These are phyloP conservation scores for Coenobita brevimanus DNA, from an alignment of 1,140 invertebrate species.

Conservation along the genomic window DNA sequence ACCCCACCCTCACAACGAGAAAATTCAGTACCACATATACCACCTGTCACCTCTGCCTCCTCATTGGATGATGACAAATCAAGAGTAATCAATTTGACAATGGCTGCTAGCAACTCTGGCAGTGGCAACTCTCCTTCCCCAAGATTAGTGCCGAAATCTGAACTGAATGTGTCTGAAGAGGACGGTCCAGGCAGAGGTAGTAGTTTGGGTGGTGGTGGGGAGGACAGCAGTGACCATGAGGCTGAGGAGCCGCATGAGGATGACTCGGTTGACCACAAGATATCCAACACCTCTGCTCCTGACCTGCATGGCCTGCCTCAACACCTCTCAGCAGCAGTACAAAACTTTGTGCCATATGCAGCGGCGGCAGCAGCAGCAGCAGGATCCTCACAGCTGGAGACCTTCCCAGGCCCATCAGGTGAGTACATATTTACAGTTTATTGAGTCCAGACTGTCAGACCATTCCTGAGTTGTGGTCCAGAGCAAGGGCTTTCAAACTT, in stretches of 20 bases:
- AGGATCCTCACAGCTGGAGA: constrained; percentile 66
- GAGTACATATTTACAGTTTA: constrained; percentile 27
- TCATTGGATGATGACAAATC: constrained; percentile 56
- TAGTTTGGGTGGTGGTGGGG: constrained; percentile 49
- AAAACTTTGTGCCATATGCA: constrained; percentile 66
- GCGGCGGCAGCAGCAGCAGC: constrained; percentile 60
- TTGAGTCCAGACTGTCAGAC: too few relatives aligned
- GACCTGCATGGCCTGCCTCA: constrained; percentile 59
- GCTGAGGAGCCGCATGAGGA: constrained; percentile 57
- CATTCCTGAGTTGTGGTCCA: too few relatives aligned
- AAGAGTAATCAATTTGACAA: constrained; percentile 56
- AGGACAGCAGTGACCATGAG: constrained; percentile 58
- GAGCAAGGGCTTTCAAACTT: too few relatives aligned
- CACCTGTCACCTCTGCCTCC: constrained; percentile 50
- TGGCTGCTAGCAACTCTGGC: constrained; percentile 42
- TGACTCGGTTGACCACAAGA: constrained; percentile 43
- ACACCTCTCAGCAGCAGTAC: constrained; percentile 67
- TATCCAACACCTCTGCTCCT: constrained; percentile 38
- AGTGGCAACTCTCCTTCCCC: constrained; percentile 47
- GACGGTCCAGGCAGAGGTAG: constrained; percentile 59
- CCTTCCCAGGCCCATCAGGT: constrained; percentile 65
- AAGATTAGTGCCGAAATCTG: constrained; percentile 52
- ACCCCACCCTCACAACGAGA: constrained; percentile 53
- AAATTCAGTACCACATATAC: constrained; percentile 38
- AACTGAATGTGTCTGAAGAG: constrained; percentile 52